phyloP scores from a whole-genome alignment of 2,113 vertebrate species.

The Cochlearius cochlearius region DNA sequence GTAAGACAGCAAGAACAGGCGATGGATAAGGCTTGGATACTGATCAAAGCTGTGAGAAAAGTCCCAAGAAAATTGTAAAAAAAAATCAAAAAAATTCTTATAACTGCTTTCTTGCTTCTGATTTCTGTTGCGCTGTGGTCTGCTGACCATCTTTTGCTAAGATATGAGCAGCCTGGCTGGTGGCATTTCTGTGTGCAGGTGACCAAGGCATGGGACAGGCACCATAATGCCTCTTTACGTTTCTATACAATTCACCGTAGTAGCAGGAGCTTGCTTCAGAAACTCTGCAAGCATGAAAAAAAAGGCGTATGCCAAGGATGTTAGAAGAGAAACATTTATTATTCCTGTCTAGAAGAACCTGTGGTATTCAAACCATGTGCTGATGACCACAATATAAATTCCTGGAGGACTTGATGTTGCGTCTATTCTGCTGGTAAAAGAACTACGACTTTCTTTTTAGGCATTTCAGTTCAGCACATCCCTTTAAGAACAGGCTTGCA shows the following conservation, averaged over 20 bases:
- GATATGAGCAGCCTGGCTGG: background rate
- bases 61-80: background rate
- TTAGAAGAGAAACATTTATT: background rate
- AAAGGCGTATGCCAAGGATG: background rate
- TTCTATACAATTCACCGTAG: background rate
- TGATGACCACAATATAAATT: background rate
- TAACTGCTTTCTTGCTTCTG: background rate
- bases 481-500: background rate
- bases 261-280: background rate
- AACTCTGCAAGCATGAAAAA: background rate
- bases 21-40: background rate
- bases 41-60: background rate
- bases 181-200: background rate
- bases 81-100: rapidly evolving
- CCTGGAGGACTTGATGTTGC: background rate
- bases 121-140: background rate
- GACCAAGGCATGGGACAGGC: background rate
- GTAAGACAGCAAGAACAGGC: background rate
- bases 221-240: background rate
- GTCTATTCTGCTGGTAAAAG: background rate
- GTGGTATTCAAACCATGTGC: background rate
- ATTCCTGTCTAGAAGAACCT: background rate
- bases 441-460: background rate
- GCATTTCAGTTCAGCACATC: background rate
- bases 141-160: background rate